Evolutionary conservation across 2,888 invertebrate species (phyloP), one percentile per base, ranked within the genome.

Genomic region (Xylota segnis): DNA sequence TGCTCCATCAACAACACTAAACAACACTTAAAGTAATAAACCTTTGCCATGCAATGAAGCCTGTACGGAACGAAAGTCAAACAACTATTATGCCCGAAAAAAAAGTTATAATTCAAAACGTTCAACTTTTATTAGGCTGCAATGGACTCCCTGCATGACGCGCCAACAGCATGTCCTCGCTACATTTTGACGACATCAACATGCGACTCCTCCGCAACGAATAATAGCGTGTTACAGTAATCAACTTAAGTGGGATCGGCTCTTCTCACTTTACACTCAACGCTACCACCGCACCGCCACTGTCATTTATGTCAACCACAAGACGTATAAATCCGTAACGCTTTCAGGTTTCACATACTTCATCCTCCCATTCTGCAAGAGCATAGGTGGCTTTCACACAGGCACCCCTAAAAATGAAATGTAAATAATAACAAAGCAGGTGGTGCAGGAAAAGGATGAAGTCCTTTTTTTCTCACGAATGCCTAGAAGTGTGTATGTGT

Each of bases 271-370:
- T 63, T 63, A 47, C 63, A 61, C 43, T 32, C 45, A 63, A 47
- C 63, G 32, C 63, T 47, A 63, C 29, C 45, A 32, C 47, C 63
- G 32, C 45, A 32, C 47, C 63, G 32, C 45, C 47, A 47, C 63
- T 63, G 47, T 63, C 63, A 63, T 47, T 63, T 63, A 63, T 47
- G 63, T 63, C 63, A 63, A 63, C 63, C 63, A n/a, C 63, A 63
- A 63, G 63, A 63, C 47, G 47, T 45, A 47, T 63, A 63, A 63
- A 63, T 63, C 63, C 63, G 63, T 47, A 47, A 63, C 63, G 63
- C 47, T 63, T 45, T 43, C 45, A 61, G 61, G 43, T 61, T 61
- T 45, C 63, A 45, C 47, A 32, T 63, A 32, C 63, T 45, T 47
- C 29, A 27, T n/a, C 14, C 45, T n/a, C n/a, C 23, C 61, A 43